phyloP scores from a whole-genome alignment of 1,140 invertebrate genomes.

The Brachionus rotundiformis region DNA sequence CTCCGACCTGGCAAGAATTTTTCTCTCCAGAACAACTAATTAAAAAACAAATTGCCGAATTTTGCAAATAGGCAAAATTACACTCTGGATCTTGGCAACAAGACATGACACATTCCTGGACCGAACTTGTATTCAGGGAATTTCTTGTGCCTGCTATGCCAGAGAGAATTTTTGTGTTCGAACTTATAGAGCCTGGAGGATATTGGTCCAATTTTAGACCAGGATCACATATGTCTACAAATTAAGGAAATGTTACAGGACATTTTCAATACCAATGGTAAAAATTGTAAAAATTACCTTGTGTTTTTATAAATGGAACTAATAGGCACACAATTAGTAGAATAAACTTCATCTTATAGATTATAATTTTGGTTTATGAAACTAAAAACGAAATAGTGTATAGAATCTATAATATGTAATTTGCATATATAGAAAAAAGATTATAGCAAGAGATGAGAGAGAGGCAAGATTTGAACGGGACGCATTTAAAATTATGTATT shows the following conservation, averaged over 20 bases:
- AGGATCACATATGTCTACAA: not conserved
- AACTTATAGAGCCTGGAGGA: not conserved
- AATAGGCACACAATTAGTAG: not conserved
- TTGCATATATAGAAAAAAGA: conserved; percentile 22
- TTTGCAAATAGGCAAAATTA: not conserved
- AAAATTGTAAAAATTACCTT: not conserved
- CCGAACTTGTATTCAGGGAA: not conserved
- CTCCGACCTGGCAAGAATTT: not conserved
- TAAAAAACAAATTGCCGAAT: not conserved
- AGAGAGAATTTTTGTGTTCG: conserved; percentile 21
- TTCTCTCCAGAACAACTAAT: not conserved
- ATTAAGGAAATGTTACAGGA: not conserved
- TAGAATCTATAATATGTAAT: conserved; percentile 19
- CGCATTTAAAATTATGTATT: conserved; percentile 9
- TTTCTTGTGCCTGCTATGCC: not conserved
- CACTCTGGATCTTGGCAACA: not conserved
- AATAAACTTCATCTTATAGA: not conserved
- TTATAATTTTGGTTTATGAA: conserved; percentile 14
- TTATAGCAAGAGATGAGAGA: conserved; percentile 6
- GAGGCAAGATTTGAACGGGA: conserved; percentile 9
- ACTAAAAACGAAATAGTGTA: not conserved
- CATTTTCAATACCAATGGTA: not conserved
- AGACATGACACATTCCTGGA: not conserved
- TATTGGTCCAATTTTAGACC: not conserved
- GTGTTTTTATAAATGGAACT: not conserved